Evolutionary conservation across 2,888 invertebrate genomes (phyloP).

Genomic region (Oligia fasciuncula): DNA sequence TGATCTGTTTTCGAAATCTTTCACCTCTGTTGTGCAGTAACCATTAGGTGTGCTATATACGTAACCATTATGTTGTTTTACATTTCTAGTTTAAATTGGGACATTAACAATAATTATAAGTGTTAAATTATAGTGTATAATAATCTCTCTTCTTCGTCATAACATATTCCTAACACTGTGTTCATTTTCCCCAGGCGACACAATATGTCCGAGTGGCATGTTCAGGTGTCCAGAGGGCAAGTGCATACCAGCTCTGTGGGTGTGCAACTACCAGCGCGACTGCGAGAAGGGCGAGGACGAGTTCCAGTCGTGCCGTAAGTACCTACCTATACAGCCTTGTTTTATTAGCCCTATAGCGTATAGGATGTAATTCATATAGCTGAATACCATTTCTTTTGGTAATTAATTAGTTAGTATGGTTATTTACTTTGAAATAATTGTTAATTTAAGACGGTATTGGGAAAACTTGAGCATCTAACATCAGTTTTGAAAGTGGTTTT

Average conservation of each 20-base stretch:
- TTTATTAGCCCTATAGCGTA: neutral
- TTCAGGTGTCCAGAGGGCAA: slow-evolving; percentile 96
- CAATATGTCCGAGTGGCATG: slow-evolving; percentile 93
- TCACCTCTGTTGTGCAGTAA: neutral
- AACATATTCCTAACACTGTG: neutral
- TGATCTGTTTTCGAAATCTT: neutral
- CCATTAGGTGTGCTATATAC: neutral
- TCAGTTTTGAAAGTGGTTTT: slow-evolving; percentile 12
- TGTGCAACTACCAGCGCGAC: slow-evolving; percentile 98
- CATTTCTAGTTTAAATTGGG: neutral
- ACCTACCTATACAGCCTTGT: slow-evolving; percentile 55
- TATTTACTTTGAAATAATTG: neutral
- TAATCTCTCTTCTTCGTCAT: neutral
- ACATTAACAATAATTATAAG: neutral
- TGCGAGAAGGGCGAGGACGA: slow-evolving; percentile 98
- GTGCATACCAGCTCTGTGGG: slow-evolving; percentile 95
- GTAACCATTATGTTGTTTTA: neutral
- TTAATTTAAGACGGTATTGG: slow-evolving; percentile 7
- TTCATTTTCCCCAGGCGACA: slow-evolving; percentile 81
- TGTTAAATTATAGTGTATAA: neutral
- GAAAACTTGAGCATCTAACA: slow-evolving; percentile 2
- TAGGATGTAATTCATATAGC: neutral
- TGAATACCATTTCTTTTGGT: neutral
- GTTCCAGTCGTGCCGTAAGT: slow-evolving; percentile 97
- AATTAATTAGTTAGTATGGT: neutral